Evolutionary conservation across 2,797 vertebrate genomes (phyloP).

Genomic region (Dermochelys coriacea): DNA sequence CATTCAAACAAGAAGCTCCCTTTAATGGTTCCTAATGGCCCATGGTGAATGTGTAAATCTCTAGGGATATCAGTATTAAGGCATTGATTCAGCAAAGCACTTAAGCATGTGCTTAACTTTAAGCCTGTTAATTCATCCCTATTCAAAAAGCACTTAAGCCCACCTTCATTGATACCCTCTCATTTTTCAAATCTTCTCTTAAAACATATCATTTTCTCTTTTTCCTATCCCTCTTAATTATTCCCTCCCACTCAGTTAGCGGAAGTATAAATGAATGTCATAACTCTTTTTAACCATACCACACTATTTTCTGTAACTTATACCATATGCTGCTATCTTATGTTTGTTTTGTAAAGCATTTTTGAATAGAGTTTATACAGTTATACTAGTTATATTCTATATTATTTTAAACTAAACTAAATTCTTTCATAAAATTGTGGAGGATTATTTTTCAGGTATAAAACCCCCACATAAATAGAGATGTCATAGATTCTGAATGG

Average conservation of each 20-base stretch:
- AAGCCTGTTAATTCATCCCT: not conserved
- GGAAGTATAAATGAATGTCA: not conserved
- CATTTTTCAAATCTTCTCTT: not conserved
- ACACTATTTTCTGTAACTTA: not conserved
- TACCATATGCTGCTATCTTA: not conserved
- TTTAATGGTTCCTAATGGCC: not conserved
- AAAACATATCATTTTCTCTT: not conserved
- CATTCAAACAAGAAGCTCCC: not conserved
- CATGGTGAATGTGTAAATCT: not conserved
- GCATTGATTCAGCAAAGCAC: not conserved
- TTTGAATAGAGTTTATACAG: not conserved
- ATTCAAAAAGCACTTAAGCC: not conserved
- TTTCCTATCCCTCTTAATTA: accelerated
- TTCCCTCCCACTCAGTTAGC: not conserved
- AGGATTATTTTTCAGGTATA: not conserved
- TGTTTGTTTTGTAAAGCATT: not conserved
- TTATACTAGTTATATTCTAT: not conserved
- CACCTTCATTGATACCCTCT: not conserved
- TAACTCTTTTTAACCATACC: not conserved
- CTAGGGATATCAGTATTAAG: not conserved
- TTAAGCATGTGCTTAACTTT: not conserved
- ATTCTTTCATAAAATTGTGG: not conserved
- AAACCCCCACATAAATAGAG: not conserved
- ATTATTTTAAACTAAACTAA: not conserved
- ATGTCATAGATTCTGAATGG: not conserved